These are phyloP conservation scores for Polydrusus pterygomalis DNA, from an alignment of 2,888 invertebrate species.

Conservation along the genomic window DNA sequence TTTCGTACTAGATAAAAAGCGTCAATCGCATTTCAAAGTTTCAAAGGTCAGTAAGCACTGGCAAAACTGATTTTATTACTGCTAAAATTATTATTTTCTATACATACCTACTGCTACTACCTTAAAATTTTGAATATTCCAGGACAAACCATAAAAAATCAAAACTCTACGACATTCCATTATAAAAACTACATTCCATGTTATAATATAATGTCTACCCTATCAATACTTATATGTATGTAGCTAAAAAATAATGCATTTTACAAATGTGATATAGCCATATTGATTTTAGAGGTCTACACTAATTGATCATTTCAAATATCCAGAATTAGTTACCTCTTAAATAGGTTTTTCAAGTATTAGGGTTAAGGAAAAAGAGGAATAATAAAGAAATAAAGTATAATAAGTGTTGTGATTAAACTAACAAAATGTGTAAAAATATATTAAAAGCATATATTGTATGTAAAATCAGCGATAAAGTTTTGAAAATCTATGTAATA, in stretches of 20 bases:
- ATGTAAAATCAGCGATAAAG: constrained; percentile 33
- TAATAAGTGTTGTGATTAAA: constrained; percentile 52
- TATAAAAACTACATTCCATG: constrained; percentile 9
- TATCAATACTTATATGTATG: constrained; percentile 14
- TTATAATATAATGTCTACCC: neutral
- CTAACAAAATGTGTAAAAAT: constrained; percentile 47
- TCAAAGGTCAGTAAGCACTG: too few species aligned
- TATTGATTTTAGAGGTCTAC: constrained; percentile 46
- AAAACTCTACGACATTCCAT: neutral
- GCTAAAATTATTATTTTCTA: too few species aligned
- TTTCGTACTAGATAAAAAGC: too few species aligned
- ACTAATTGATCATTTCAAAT: constrained; percentile 22
- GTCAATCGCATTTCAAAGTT: too few species aligned
- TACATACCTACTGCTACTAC: too few species aligned
- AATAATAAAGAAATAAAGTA: constrained; percentile 40
- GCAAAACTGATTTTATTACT: too few species aligned
- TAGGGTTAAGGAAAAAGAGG: constrained; percentile 31
- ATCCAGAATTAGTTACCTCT: constrained; percentile 26
- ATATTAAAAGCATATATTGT: constrained; percentile 39
- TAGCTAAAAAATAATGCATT: constrained; percentile 24
- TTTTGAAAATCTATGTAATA: constrained; percentile 37
- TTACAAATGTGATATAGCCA: constrained; percentile 45
- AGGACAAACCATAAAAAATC: constrained; percentile 3
- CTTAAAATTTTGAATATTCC: neutral
- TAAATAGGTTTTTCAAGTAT: constrained; percentile 37